These are phyloP conservation scores for Styela clava DNA, from an alignment of 23 tunicate genomes.

Conservation along the genomic window DNA sequence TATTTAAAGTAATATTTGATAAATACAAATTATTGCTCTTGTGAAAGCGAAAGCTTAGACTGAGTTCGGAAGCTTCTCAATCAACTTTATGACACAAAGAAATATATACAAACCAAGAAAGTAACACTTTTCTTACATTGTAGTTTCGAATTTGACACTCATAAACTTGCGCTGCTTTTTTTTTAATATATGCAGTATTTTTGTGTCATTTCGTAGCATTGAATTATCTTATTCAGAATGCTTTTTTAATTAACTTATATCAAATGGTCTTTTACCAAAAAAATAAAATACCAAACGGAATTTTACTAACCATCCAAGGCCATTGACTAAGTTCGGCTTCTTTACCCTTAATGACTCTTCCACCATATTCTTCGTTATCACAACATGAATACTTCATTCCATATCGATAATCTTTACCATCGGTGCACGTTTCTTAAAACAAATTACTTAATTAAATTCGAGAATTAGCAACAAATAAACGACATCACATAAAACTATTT, in stretches of 20 bases:
- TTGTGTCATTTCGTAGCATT: not conserved
- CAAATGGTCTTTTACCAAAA: too few species aligned
- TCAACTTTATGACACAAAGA: too few species aligned
- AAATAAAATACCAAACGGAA: too few species aligned
- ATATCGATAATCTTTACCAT: not conserved
- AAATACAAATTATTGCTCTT: not conserved
- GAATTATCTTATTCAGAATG: too few species aligned
- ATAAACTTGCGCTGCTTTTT: not conserved
- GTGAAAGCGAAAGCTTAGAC: not conserved
- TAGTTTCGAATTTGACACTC: not conserved
- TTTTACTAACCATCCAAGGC: conserved; percentile 20
- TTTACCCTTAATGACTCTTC: not conserved
- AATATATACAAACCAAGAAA: too few species aligned
- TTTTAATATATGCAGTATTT: not conserved
- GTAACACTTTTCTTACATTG: not conserved
- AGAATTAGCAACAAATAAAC: too few species aligned
- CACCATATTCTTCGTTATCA: not conserved
- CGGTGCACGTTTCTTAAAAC: not conserved
- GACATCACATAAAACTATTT: too few species aligned
- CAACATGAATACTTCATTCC: conserved; percentile 4
- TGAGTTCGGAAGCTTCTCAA: too few species aligned
- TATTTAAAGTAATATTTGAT: not conserved
- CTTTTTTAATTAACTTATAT: too few species aligned
- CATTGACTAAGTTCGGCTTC: not conserved
- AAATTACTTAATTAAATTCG: not conserved